phyloP scores from a whole-genome alignment of 2,113 vertebrate species.

The Onychorhynchus coronatus region DNA sequence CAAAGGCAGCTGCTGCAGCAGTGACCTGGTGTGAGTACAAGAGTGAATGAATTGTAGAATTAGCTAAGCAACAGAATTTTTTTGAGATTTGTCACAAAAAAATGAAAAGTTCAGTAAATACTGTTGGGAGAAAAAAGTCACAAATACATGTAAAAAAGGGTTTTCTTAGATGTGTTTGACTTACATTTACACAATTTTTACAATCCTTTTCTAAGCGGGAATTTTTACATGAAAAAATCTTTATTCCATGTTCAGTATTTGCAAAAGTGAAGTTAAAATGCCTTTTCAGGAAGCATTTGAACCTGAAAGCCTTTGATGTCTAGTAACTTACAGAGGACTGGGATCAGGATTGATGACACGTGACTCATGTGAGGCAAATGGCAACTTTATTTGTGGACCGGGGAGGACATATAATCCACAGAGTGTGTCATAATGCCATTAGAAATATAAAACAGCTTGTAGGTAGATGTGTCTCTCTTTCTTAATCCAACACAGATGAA shows the following conservation, averaged over 20 bases:
- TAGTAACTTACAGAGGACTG: background rate
- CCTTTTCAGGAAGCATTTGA: background rate
- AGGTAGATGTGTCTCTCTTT: background rate
- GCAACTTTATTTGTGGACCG: background rate
- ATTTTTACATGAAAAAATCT: background rate
- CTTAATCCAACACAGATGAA: background rate
- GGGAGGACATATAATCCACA: background rate
- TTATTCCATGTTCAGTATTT: background rate
- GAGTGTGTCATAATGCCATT: background rate
- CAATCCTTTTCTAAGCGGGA: background rate
- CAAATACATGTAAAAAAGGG: fast-evolving
- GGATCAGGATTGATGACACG: background rate
- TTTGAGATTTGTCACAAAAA: background rate
- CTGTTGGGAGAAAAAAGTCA: background rate
- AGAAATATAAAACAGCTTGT: background rate
- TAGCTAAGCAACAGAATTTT: background rate
- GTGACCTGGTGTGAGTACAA: background rate
- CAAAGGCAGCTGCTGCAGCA: background rate
- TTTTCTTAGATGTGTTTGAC: background rate
- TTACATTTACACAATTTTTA: background rate
- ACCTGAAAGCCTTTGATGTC: background rate
- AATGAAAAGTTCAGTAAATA: background rate
- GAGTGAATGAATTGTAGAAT: background rate
- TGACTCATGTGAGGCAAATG: background rate
- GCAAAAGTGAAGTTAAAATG: background rate